Base-by-base conservation (phyloP, 2,888 invertebrate genomes). In the Cosmopolites sordidus region DNA sequence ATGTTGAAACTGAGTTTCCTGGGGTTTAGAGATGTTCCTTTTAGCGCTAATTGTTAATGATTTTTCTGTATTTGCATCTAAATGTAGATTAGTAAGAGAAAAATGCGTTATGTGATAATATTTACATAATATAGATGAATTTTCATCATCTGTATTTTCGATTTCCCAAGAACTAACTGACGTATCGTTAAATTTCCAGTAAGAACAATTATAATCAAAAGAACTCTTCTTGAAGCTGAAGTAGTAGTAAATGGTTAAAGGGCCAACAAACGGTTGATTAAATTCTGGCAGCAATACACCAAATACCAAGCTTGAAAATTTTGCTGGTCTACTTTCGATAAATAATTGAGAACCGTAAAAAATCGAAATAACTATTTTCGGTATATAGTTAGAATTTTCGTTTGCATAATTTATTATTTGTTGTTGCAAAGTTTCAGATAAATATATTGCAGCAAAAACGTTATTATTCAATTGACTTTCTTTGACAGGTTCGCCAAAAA, bases 341-440 rank as follows among this genome's bases (percentile, higher is more conserved):
- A 63, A 63, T 1, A 62, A 42, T 5, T 51, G 43, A n/a, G 58
- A 43, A 9, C 55, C 55, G 12, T 50, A 58, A 30, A 56, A 60
- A 11, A 62, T 33, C 1, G 51, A 51, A 1, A 58, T 16, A 2
- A 54, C 47, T 14, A 62, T 17, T 48, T 48, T 58, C 11, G 60
- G 51, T 16, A 27, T 47, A 40, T 46, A 52, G 38, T 18, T 50
- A 11, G 15, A 8, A 29, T 44, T 49, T 6, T 14, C 37, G 15
- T 16, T 11, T 27, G 16, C 41, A 15, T 51, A 42, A 30, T 15
- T 38, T 22, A 43, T n/a, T 30, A 59, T 44, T 49, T 55, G 58
- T 2, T 43, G 12, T 17, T 49, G 30, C n/a, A 61, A 29, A 8
- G 4, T 9, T 9, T 42, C 16, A 8, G 54, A 56, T 16, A 60